phyloP scores from a whole-genome alignment of 2,797 vertebrate genomes.

The Coluber constrictor region DNA sequence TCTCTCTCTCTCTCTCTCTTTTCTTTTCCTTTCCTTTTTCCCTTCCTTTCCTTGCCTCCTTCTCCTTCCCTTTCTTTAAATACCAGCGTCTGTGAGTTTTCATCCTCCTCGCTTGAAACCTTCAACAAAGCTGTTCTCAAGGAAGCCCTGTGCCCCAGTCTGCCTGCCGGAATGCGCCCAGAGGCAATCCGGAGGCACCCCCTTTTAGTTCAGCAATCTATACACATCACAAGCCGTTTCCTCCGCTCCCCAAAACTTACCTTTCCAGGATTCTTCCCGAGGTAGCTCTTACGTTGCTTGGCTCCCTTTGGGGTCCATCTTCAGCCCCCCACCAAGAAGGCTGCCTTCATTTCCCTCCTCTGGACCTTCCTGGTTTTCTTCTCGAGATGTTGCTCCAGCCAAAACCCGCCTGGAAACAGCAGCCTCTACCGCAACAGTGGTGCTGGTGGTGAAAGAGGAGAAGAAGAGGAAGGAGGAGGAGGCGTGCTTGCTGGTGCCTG shows the following conservation, averaged over 20 bases:
- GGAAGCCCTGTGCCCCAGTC: background rate
- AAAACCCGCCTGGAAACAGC: background rate
- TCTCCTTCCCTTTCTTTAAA: background rate
- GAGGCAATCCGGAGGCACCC: background rate
- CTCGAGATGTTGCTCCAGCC: background rate
- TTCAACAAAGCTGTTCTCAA: accelerated
- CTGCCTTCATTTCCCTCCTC: too few relatives aligned
- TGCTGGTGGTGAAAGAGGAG: background rate
- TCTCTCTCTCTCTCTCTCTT: too few relatives aligned
- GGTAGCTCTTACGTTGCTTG: background rate
- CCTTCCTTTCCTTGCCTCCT: too few relatives aligned
- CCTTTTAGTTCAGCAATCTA: background rate
- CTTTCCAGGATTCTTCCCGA: background rate
- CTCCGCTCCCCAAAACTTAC: background rate
- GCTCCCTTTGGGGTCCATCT: background rate
- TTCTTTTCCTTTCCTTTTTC: too few relatives aligned
- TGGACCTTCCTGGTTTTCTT: background rate
- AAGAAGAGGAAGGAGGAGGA: background rate
- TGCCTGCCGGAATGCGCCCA: background rate
- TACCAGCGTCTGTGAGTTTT: too few relatives aligned
- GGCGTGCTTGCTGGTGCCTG: background rate
- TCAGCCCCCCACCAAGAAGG: accelerated
- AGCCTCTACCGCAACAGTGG: background rate
- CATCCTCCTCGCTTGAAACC: accelerated
- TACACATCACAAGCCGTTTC: background rate